phyloP scores from a whole-genome alignment of 2,888 invertebrate genomes.

The Halocaridina rubra region DNA sequence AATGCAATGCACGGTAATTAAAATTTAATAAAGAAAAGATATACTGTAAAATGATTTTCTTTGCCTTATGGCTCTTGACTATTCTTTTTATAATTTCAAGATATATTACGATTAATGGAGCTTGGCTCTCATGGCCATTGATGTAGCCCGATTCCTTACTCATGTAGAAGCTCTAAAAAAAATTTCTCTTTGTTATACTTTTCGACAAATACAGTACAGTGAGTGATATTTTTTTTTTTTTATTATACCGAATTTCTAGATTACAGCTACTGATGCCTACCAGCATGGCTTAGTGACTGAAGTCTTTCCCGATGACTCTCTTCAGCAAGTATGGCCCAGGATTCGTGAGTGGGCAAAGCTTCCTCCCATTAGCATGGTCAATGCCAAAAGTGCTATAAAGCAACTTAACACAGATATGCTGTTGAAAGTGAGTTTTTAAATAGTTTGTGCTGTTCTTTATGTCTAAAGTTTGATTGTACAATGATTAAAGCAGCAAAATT shows the following conservation, averaged over 20 bases:
- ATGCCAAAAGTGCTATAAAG: no score
- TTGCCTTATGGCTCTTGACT: no score
- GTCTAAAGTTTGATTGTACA: no score
- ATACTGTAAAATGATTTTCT: no score
- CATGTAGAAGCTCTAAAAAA: neutral
- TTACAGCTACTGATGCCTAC: slow-evolving; percentile 80
- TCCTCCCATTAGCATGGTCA: slow-evolving; percentile 74
- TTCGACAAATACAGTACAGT: no score
- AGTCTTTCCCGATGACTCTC: slow-evolving; percentile 77
- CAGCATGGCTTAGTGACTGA: slow-evolving; percentile 82
- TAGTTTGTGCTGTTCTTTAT: no score
- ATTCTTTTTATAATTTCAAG: neutral
- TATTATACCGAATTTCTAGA: slow-evolving; percentile 19
- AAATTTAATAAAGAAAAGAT: no score
- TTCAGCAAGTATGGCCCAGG: slow-evolving; percentile 74
- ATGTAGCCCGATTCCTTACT: neutral
- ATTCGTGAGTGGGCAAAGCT: slow-evolving; percentile 70
- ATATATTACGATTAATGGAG: neutral
- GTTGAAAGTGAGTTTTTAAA: no score
- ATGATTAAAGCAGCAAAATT: no score
- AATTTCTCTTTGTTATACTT: no score
- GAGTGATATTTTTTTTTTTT: neutral
- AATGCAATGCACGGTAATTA: no score
- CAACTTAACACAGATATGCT: no score
- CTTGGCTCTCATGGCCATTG: neutral